These are phyloP conservation scores for Sarcophaga carnaria DNA, from an alignment of 2,888 invertebrate genomes.

Conservation along the genomic window DNA sequence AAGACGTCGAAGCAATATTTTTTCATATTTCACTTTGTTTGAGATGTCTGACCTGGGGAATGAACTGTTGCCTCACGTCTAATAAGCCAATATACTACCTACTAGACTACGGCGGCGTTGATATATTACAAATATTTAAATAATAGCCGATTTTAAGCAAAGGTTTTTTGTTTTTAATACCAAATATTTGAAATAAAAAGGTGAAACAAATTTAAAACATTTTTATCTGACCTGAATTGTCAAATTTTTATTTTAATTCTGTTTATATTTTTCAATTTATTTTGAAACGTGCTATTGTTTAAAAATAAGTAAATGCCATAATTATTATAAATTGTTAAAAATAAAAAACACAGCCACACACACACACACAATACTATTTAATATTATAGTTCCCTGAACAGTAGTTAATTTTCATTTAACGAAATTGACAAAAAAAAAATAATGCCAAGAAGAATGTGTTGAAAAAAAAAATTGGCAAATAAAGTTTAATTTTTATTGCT, in stretches of 20 bases:
- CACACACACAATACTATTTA: neutral
- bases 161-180: no score
- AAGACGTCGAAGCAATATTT: no score
- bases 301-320: neutral
- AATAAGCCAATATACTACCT: no score
- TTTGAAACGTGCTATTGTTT: neutral
- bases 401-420: neutral
- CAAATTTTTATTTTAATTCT: neutral
- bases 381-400: neutral
- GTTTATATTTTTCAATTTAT: neutral
- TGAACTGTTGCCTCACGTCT: no score
- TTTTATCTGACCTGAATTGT: neutral
- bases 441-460: neutral
- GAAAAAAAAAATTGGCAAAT: neutral
- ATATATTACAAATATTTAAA: no score
- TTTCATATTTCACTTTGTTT: no score
- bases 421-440: neutral
- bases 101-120: no score
- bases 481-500: slow-evolving; percentile 31
- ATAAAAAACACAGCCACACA: neutral
- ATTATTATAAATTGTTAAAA: neutral
- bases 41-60: no score
- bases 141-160: no score
- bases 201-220: neutral
- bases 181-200: no score